A percentile compares a stretch with the other conserved stretches of the same genome.
Evolutionary conservation across 30 jellyfish, hydroid and myxozoan genomes (phyloP).

Genomic region (Aurelia aurita): DNA sequence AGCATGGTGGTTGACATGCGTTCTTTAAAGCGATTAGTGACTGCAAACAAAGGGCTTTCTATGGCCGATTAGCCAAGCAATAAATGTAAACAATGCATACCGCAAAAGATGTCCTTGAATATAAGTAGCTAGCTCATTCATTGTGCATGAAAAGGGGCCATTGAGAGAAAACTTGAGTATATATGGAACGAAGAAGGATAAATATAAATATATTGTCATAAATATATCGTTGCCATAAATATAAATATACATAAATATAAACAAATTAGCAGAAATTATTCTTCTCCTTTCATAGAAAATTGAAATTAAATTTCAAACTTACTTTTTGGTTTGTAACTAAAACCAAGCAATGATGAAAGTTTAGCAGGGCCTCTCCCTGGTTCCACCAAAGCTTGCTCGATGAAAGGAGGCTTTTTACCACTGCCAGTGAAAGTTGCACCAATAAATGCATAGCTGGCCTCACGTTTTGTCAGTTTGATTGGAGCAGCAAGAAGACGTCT

Average conservation of each 20-base stretch:
- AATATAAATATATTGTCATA: no score
- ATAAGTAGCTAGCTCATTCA: no score
- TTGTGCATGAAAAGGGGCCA: no score
- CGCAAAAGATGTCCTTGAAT: no score
- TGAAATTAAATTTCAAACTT: neutral
- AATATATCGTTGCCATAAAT: no score
- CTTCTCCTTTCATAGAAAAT: neutral
- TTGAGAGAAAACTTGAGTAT: neutral
- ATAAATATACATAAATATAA: neutral
- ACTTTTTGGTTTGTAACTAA: conserved; percentile 22
- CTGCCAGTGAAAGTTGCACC: conserved; percentile 52
- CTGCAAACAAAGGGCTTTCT: no score
- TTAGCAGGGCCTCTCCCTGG: conserved; percentile 46
- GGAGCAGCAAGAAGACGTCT: conserved; percentile 54
- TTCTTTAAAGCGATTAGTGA: no score
- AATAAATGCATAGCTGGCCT: conserved; percentile 60
- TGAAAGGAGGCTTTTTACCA: conserved; percentile 30
- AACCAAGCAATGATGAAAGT: conserved; percentile 33
- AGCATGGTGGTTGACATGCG: no score
- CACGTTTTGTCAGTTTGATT: conserved; percentile 8
- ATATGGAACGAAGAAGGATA: neutral
- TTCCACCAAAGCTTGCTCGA: conserved; percentile 27
- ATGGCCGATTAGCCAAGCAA: no score
- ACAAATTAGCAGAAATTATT: neutral
- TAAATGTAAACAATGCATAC: no score